Evolutionary conservation across 2,797 vertebrate genomes (phyloP), one percentile per base, ranked within the genome.

Genomic region (Sandelia bainsii): DNA sequence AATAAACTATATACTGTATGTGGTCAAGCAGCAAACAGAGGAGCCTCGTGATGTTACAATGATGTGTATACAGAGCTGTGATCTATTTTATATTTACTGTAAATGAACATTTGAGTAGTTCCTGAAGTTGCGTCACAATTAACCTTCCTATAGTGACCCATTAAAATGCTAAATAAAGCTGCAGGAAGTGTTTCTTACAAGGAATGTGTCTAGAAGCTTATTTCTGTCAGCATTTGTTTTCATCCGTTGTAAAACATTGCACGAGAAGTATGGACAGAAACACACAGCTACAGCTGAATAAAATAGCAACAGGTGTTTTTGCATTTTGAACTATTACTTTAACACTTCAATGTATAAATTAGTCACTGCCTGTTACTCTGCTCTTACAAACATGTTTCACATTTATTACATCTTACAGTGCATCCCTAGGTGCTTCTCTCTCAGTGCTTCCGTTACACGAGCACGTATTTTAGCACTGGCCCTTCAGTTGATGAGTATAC

Each of bases 401-500:
- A 63, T 65, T 54, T 34, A 54, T 58, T 61, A 40, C 50, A 14
- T 81, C 70, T 71, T 13, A 50, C 44, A 51, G 29, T 32, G 19
- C 20, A n/a, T 62, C 39, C 34, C 29, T 54, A 25, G 19, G 14
- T 51, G 40, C 54, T 9, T 62, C 60, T 49, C 39, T 57, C 51
- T 53, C 48, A 46, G 32, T 23, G 51, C 42, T 29, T 69, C 54
- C 51, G 27, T 71, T 54, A 54, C 37, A 25, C 60, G 44, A 69
- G 40, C 51, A n/a, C 45, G 50, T 60, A 68, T 61, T 75, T 67
- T 20, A 72, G 67, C 61, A 37, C 51, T 25, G 25, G 25, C 4
- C 25, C 25, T 25, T 25, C 25, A 25, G 2, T 54, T 69, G 62
- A 77, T 61, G 64, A 69, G 54, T 6, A 60, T 56, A 80, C 75